Evolutionary conservation across 1,140 invertebrate genomes (phyloP), one percentile per base, ranked within the genome.

Genomic region (Hyles vespertilio): DNA sequence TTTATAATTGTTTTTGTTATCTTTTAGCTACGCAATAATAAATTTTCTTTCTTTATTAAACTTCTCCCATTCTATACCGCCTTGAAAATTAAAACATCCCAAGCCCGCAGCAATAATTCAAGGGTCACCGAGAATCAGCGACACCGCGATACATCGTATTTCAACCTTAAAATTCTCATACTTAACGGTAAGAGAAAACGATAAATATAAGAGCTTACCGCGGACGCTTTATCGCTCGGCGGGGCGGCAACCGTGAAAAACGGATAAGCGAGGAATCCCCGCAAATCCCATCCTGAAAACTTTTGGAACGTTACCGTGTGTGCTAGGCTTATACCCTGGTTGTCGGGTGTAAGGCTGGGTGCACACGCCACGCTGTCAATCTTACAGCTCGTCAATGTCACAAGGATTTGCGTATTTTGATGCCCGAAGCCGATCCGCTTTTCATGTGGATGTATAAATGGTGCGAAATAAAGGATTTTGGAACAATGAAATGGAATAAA

Each of bases 201-300:
- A 79, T 79, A 79, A 79, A 79, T 77, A 77, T 79, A 69, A 77
- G 73, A 77, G 77, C 72, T 79, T 73, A 74, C 77, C 63, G 69
- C 62, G 59, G 59, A 58, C 66, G 67, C 56, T 68, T 74, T 79
- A 79, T 79, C 74, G 62, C 67, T 58, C 46, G 57, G 50, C 52
- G 56, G 59, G 56, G 67, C 65, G 70, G 64, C 49, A 66, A 70
- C 72, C 74, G 70, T 74, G 73, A 74, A 79, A 78, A 79, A 77
- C 74, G 78, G 78, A 78, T 77, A 75, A 78, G 72, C 72, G 61
- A 58, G 60, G 56, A 65, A 78, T 75, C 69, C 64, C 53, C 59
- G 59, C 58, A 73, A 81, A 79, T 77, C 72, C 71, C 64, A 50
- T 59, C 68, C 51, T 64, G 70, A 59, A 72, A 74, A 68, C 65